phyloP scores from a whole-genome alignment of 1,140 invertebrate species.

The Adoxophyes honmai region DNA sequence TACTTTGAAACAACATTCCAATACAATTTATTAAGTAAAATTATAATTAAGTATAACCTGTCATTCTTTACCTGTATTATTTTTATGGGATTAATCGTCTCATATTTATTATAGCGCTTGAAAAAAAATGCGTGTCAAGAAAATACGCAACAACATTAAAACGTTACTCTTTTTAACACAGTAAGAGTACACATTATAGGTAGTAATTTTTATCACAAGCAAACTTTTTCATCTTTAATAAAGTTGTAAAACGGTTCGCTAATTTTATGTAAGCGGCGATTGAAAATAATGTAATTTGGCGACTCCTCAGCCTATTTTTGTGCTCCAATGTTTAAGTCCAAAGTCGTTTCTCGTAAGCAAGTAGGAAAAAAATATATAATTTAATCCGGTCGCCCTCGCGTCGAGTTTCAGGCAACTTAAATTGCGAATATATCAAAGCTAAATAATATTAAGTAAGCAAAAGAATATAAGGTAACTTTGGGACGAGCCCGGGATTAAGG shows the following conservation, averaged over 20 bases:
- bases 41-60: too few relatives aligned
- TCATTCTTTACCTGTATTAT: too few relatives aligned
- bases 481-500: constrained; percentile 39
- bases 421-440: constrained; percentile 75
- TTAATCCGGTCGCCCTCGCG: constrained; percentile 54
- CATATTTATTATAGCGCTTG: too few relatives aligned
- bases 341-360: constrained; percentile 45
- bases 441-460: constrained; percentile 71
- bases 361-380: constrained; percentile 63
- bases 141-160: too few relatives aligned
- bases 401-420: constrained; percentile 71
- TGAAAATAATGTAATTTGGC: constrained; percentile 9
- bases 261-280: background rate
- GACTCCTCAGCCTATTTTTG: constrained; percentile 22
- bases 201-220: too few relatives aligned
- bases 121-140: too few relatives aligned
- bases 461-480: constrained; percentile 67
- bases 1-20: too few relatives aligned
- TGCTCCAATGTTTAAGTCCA: constrained; percentile 38
- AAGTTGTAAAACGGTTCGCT: background rate
- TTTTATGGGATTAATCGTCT: too few relatives aligned
- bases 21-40: too few relatives aligned
- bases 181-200: too few relatives aligned
- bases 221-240: background rate
- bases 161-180: too few relatives aligned